phyloP scores from a whole-genome alignment of 1,140 invertebrate species.

The Eulimnadia texana region DNA sequence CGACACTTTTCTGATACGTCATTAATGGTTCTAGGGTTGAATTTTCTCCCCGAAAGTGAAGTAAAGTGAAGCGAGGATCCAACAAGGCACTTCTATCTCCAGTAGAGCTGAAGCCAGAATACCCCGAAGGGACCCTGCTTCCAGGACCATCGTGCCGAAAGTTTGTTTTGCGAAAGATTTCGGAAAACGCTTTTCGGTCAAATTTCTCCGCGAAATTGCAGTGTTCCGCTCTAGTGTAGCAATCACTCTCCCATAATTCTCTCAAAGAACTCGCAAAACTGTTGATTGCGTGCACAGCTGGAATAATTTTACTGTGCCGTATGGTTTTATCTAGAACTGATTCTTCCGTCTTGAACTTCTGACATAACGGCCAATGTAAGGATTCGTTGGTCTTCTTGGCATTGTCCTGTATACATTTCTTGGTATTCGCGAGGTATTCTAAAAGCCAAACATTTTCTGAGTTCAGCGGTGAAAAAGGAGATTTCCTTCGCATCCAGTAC shows the following conservation, averaged over 20 bases:
- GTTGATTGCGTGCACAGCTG: constrained; percentile 31
- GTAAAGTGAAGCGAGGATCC: constrained; percentile 15
- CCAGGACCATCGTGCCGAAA: constrained; percentile 21
- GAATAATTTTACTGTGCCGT: constrained; percentile 29
- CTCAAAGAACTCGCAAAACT: constrained; percentile 29
- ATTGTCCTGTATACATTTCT: constrained; percentile 16
- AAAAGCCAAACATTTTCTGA: constrained; percentile 18
- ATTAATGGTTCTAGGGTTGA: background rate
- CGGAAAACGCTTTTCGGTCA: constrained; percentile 26
- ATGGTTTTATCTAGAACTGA: constrained; percentile 20
- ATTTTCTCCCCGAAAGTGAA: constrained; percentile 3
- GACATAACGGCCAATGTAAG: constrained; percentile 24
- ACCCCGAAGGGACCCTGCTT: constrained; percentile 21
- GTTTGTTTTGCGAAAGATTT: constrained; percentile 25
- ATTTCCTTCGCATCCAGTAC: constrained; percentile 14
- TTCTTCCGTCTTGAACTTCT: constrained; percentile 24
- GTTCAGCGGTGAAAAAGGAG: constrained; percentile 16
- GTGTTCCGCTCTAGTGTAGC: constrained; percentile 24
- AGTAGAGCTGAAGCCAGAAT: constrained; percentile 6
- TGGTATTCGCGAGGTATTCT: constrained; percentile 19
- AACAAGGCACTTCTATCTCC: constrained; percentile 11
- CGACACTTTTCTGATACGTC: background rate
- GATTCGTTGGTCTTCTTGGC: constrained; percentile 19
- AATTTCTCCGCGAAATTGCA: constrained; percentile 26
- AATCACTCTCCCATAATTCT: constrained; percentile 27